phyloP scores from a whole-genome alignment of 2,797 vertebrate genomes.

The Percopsis omiscomaycus region DNA sequence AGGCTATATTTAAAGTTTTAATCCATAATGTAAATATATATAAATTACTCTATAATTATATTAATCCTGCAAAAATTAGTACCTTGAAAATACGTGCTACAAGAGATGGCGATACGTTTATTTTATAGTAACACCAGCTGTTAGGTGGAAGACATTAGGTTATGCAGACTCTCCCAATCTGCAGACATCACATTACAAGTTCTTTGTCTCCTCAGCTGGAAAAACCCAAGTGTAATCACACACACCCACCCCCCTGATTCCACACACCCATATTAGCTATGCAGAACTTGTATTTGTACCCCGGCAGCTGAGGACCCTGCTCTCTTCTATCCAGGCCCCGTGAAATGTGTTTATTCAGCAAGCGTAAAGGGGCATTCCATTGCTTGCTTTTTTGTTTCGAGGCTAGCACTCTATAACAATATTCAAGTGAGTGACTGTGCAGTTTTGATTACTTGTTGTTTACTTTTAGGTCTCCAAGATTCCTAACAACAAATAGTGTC shows the following conservation, averaged over 20 bases:
- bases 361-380: slow-evolving; percentile 13
- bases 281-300: slow-evolving; percentile 49
- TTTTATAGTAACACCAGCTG: too few species aligned
- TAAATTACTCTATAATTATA: too few species aligned
- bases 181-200: slow-evolving; percentile 29
- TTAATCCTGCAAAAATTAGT: too few species aligned
- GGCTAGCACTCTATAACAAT: slow-evolving; percentile 18
- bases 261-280: slow-evolving; percentile 70
- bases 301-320: slow-evolving; percentile 60
- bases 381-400: slow-evolving; percentile 25
- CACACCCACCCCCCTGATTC: slow-evolving; percentile 47
- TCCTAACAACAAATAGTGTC: not conserved
- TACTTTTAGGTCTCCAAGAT: not conserved
- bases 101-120: too few species aligned
- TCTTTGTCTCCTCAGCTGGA: slow-evolving; percentile 64
- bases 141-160: too few species aligned
- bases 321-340: slow-evolving; percentile 14
- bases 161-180: too few species aligned
- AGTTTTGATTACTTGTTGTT: slow-evolving; percentile 17
- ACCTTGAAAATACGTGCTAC: too few species aligned
- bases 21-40: too few species aligned
- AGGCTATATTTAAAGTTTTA: too few species aligned
- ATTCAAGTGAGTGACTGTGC: slow-evolving; percentile 23
- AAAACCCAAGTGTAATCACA: slow-evolving; percentile 42
- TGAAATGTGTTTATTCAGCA: slow-evolving; percentile 48